Evolutionary conservation across 1,140 invertebrate genomes (phyloP), one percentile per base, ranked within the genome.

Genomic region (Drosophila suzukii): DNA sequence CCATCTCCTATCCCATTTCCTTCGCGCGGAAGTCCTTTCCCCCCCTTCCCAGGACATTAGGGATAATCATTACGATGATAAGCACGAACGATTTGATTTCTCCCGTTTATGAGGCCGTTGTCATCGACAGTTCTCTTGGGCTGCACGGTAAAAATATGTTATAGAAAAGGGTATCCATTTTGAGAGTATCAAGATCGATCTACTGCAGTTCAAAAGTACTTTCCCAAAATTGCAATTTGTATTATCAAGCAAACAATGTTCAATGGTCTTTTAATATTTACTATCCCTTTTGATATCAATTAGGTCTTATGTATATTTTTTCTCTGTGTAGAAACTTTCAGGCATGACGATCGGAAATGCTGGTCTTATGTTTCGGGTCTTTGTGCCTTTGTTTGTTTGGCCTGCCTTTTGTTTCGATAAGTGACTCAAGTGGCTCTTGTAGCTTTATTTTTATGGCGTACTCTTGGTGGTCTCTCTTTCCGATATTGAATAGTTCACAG

Each of bases 41-140:
- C 27, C 38, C 41, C 56, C 70, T 44, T 20, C 17, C 56, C 17
- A 53, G 74, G 58, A 70, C 81, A 89, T 89, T 89, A 89, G 66
- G 77, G 78, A 89, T 89, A 81, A 89, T 89, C 84, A 89, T 89
- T 84, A 89, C 74, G 80, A 84, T 78, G 85, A 89, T 90, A 89
- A 89, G 85, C 85, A 90, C 85, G 84, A 89, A 81, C 81, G 59
- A 77, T 89, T 89, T 89, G 85, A 89, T 84, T 90, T 81, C 49
- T 75, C 62, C 80, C 65, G 70, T 78, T 89, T 88, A 88, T 75
- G 56, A 53, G 75, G 47, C 62, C 79, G 71, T 83, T 88, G 79
- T 88, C 81, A 80, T 74, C 80, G 80, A 78, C 85, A 81, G 73
- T 65, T 83, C 43, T 39, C 36, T 27, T 47, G 39, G 56, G 43